These are phyloP conservation scores for Oryzias celebensis DNA, from an alignment of 2,113 vertebrate genomes.

Conservation along the genomic window DNA sequence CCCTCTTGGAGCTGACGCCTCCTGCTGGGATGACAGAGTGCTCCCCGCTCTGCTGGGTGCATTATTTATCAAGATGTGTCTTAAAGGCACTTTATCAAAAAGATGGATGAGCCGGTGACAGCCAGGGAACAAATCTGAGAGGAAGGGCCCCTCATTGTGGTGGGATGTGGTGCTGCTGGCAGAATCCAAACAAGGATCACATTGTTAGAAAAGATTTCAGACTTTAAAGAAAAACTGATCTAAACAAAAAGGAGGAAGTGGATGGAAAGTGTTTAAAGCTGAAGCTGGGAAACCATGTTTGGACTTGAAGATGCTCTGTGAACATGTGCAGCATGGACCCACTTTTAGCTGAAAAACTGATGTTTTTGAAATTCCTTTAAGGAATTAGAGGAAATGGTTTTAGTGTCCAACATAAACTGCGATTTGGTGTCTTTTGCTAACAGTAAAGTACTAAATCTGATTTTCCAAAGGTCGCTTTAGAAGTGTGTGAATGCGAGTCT, in stretches of 20 bases:
- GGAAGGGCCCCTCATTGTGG: constrained; percentile 56
- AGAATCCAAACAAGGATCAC: not conserved
- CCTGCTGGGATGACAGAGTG: constrained; percentile 69
- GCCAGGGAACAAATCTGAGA: constrained; percentile 68
- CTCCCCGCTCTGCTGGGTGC: constrained; percentile 60
- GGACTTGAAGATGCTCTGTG: no score
- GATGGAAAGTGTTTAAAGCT: no score
- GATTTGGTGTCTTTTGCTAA: no score
- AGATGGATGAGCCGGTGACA: constrained; percentile 72
- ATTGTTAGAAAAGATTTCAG: not conserved
- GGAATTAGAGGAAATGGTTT: no score
- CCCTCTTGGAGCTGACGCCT: constrained; percentile 51
- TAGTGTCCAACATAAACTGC: not conserved
- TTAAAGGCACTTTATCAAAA: constrained; percentile 73
- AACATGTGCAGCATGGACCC: no score
- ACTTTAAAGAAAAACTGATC: not conserved
- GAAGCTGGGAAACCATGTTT: no score
- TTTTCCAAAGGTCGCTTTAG: no score
- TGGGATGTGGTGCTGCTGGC: constrained; percentile 28
- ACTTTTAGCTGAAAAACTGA: no score
- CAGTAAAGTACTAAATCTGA: not conserved
- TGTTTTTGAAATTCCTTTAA: no score
- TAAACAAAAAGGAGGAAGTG: no score
- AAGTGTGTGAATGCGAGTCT: constrained; percentile 19
- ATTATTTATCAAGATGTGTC: constrained; percentile 75